Percentiles rank a stretch among this genome's conserved stretches.
Conservation (phyloP, 2,113 vertebrate genomes). For the Hippopotamus amphibius region DNA sequence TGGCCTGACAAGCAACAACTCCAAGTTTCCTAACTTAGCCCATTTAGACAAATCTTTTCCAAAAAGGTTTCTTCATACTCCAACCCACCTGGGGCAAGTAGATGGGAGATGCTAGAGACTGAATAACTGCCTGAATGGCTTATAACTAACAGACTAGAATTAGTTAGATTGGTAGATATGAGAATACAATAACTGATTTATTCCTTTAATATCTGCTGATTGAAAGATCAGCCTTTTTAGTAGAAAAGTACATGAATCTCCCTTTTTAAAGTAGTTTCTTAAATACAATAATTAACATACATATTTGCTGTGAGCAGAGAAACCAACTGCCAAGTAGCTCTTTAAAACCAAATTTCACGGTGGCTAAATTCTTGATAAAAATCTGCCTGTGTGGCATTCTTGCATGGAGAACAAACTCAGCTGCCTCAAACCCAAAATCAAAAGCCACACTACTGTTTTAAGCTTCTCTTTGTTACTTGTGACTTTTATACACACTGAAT, state of each 20-base stretch:
- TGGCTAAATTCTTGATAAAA: conserved; percentile 53
- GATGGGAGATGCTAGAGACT: neutral
- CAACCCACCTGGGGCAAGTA: neutral
- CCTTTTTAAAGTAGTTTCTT: neutral
- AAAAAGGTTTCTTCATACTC: neutral
- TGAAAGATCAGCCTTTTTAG: neutral
- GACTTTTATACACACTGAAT: neutral
- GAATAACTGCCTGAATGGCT: neutral
- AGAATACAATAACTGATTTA: neutral
- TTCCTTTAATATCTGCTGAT: neutral
- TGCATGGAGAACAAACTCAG: neutral
- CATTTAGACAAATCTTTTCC: neutral
- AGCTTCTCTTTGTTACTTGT: neutral
- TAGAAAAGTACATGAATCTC: neutral
- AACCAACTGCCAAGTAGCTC: neutral
- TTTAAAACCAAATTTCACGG: conserved; percentile 46
- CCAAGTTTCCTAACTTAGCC: neutral
- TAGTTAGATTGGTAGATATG: neutral
- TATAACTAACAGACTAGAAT: neutral
- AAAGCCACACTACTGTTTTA: neutral
- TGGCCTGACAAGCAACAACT: neutral
- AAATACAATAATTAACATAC: neutral
- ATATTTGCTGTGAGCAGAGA: neutral
- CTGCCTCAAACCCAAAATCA: neutral
- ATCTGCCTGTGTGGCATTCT: conserved; percentile 58